Percentiles rank a stretch among this genome's conserved stretches.
Evolutionary conservation across 2,113 vertebrate species (phyloP).

Genomic region (Sebastes fasciatus): DNA sequence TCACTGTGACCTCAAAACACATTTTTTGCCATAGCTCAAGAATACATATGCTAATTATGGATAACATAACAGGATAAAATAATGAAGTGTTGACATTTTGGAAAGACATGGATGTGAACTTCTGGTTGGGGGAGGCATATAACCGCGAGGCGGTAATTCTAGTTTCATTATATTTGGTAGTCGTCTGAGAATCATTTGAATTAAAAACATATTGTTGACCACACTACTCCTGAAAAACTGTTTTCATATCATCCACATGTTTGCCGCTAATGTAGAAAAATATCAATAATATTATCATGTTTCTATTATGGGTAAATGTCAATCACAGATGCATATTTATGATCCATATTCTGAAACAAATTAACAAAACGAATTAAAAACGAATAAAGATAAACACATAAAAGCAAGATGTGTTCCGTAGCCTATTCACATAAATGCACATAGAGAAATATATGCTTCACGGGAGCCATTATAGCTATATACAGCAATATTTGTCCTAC

Average conservation of each 20-base stretch:
- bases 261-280: background rate
- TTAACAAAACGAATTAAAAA: conserved; percentile 3
- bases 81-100: too few relatives aligned
- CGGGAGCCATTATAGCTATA: conserved; percentile 9
- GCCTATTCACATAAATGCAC: background rate
- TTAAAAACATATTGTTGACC: background rate
- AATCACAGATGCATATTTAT: conserved; percentile 4
- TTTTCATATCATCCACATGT: background rate
- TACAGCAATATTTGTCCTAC: conserved; percentile 50
- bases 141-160: too few relatives aligned
- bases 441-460: conserved; percentile 10
- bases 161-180: background rate
- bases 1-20: too few relatives aligned
- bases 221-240: background rate
- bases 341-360: background rate
- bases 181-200: background rate
- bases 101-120: too few relatives aligned
- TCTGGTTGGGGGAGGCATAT: too few relatives aligned
- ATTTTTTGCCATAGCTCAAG: too few relatives aligned
- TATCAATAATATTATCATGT: background rate
- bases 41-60: too few relatives aligned
- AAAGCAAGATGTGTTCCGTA: background rate
- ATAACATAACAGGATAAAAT: too few relatives aligned
- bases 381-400: background rate
- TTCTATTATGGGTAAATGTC: conserved; percentile 5